Percentiles rank a stretch among this genome's conserved stretches.
Evolutionary conservation across 1,140 invertebrate species (phyloP).

Genomic region (Phymorhynchus buccinoides): DNA sequence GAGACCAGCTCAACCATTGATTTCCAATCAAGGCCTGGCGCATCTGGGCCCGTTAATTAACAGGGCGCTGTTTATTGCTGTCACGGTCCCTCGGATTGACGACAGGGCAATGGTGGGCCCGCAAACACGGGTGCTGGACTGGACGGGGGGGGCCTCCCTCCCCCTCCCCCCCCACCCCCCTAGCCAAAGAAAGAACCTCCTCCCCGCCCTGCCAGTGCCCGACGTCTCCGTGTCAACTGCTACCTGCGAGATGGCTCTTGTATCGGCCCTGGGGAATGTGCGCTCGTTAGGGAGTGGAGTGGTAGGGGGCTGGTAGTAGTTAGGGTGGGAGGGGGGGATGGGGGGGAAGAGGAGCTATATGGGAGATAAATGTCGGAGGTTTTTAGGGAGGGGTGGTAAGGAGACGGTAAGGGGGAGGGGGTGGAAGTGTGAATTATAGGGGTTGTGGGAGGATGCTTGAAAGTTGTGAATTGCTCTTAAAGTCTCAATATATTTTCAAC

Average conservation of each 20-base stretch:
- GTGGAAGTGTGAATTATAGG: not conserved
- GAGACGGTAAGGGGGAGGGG: not conserved
- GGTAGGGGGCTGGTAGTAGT: not conserved
- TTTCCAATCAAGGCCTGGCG: constrained; percentile 37
- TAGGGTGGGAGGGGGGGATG: not conserved
- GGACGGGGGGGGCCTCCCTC: too few relatives aligned
- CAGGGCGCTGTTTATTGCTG: constrained; percentile 43
- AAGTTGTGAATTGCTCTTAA: not conserved
- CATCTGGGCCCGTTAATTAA: constrained; percentile 47
- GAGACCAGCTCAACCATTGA: constrained; percentile 31
- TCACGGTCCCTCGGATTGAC: constrained; percentile 42
- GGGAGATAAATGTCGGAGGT: not conserved
- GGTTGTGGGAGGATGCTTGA: not conserved
- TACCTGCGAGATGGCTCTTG: not conserved
- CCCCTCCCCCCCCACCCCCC: too few relatives aligned
- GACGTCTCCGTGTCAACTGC: constrained; percentile 6
- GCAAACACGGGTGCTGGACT: constrained; percentile 28
- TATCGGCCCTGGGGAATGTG: constrained; percentile 25
- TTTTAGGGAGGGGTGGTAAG: not conserved
- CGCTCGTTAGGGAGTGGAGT: not conserved
- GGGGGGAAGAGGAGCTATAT: not conserved
- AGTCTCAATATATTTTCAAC: too few relatives aligned
- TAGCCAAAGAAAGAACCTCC: constrained; percentile 14
- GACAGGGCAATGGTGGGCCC: constrained; percentile 37
- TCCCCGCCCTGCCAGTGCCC: not conserved